Percentiles rank a stretch among this genome's conserved stretches.
phyloP scores from a whole-genome alignment of 1,140 invertebrate genomes.

The Bombus soroeensis region DNA sequence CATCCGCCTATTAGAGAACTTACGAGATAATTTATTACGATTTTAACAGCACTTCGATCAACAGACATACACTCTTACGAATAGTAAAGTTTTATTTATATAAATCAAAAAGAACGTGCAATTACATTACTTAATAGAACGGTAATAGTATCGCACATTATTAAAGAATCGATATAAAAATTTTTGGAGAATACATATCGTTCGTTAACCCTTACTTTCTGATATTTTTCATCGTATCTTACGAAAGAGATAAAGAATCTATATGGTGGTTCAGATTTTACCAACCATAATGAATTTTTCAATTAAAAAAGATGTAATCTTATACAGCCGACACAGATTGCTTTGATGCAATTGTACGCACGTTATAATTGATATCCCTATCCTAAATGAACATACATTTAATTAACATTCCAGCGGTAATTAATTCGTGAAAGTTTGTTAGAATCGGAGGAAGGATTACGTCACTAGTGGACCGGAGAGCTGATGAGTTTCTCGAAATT shows the following conservation, averaged over 20 bases:
- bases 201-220: background rate
- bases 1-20: too few relatives aligned
- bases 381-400: background rate
- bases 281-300: background rate
- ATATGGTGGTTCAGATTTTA: background rate
- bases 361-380: background rate
- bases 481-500: conserved; percentile 23
- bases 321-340: too few relatives aligned
- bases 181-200: background rate
- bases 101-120: too few relatives aligned
- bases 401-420: conserved; percentile 4
- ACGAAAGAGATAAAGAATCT: background rate
- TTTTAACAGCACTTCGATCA: too few relatives aligned
- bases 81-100: too few relatives aligned
- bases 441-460: background rate
- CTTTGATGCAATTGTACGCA: background rate
- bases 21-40: too few relatives aligned
- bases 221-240: background rate
- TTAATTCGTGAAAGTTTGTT: conserved; percentile 11
- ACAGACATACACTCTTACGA: too few relatives aligned
- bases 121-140: too few relatives aligned
- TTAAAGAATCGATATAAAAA: background rate
- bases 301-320: background rate
- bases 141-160: too few relatives aligned
- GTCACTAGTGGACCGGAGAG: too few relatives aligned